Evolutionary conservation across 2,888 invertebrate species (phyloP), one percentile per base, ranked within the genome.

Genomic region (Encarsia formosa): DNA sequence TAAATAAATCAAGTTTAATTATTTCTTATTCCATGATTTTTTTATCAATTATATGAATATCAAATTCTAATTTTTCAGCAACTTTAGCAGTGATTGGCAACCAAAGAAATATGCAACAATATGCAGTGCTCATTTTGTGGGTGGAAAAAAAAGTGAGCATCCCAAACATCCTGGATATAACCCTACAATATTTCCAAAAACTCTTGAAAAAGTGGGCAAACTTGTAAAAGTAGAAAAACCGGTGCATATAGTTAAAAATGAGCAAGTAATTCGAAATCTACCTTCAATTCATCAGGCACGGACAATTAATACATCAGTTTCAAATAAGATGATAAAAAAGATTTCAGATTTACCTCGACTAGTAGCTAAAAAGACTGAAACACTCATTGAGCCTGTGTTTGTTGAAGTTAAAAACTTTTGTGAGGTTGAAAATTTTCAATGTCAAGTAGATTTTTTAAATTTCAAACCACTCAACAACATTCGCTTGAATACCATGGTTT

Each of bases 81-180:
- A 47, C 16, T 16, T 34, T 4, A 23, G 23, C 18, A 4, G 22
- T 11, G 31, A 47, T 22, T 47, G 47, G 47, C 15, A 39, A n/a
- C 47, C 47, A 31, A 54, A 29, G 32, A 43, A 16, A n/a, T 22
- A 18, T n/a, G 26, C 34, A 5, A 4, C 18, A 11, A 46, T 39
- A 31, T 46, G 50, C 8, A 42, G 32, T 37, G 26, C 34, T 47
- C 48, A 40, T 20, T 48, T 51, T 52, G 32, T 20, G n/a, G 49
- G 38, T 13, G 43, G 37, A 23, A 16, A 9, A 34, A 46, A 42
- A 26, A 39, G 16, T 13, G 47, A 47, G 4, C 38, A 47, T n/a
- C 47, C 47, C 9, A 16, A 16, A 22, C 39, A 47, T 23, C 47
- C 39, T 23, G 47, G 18, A 16, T 39, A 39, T 16, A 39, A 29